Evolutionary conservation across 2,888 invertebrate species (phyloP).

Genomic region (Lasioglossum lativentre): DNA sequence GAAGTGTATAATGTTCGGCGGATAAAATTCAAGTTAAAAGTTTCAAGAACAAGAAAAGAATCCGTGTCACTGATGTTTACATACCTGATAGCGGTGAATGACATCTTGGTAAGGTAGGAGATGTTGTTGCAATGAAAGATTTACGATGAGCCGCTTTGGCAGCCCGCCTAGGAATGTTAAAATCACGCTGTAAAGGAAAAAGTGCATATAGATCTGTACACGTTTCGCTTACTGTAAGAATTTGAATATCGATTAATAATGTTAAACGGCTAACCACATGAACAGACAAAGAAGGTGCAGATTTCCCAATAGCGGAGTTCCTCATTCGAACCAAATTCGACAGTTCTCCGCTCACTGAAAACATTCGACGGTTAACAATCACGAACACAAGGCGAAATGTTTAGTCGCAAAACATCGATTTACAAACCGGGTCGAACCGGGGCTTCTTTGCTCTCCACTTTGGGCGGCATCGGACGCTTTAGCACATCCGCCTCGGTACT

Average conservation of each 20-base stretch:
- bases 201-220: not conserved
- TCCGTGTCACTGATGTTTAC: not conserved
- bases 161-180: constrained; percentile 85
- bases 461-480: constrained; percentile 70
- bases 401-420: not conserved
- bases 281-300: constrained; percentile 95
- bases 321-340: constrained; percentile 95
- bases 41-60: not conserved
- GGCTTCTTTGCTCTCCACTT: constrained; percentile 81
- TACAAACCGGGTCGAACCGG: constrained; percentile 79
- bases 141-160: constrained; percentile 89
- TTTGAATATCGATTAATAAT: not conserved
- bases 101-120: constrained; percentile 90
- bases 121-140: constrained; percentile 91
- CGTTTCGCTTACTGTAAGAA: not conserved
- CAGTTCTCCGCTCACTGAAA: constrained; percentile 84
- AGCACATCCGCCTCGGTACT: constrained; percentile 72
- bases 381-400: constrained; percentile 22
- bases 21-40: not conserved
- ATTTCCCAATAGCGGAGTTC: constrained; percentile 95
- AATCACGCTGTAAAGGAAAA: constrained; percentile 80
- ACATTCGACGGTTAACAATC: constrained; percentile 61
- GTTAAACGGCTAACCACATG: constrained; percentile 87
- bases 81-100: constrained; percentile 91
- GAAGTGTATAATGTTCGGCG: not conserved